Evolutionary conservation across 1,140 invertebrate genomes (phyloP), one percentile per base, ranked within the genome.

Genomic region (Drosophila nigromelanica): DNA sequence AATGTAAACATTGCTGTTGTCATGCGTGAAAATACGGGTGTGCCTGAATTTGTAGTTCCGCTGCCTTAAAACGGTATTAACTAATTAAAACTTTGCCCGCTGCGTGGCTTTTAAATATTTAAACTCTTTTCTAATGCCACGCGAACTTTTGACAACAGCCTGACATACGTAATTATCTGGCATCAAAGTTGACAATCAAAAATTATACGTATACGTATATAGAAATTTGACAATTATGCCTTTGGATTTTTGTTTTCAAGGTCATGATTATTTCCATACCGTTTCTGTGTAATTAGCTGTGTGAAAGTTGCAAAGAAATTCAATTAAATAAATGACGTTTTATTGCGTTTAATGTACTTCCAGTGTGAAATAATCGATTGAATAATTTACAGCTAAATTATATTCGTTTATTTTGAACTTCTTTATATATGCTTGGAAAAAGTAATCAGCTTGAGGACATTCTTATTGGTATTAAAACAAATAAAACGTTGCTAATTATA

Each of bases 1-100:
- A 77, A 80, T 85, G 68, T 76, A 77, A 77, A 80, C 80, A 86
- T 71, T 64, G 60, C 61, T 42, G 55, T 69, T 60, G 51, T 50
- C 33, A 37, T 45, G 14, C 47, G 14, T 14, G 11, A n/a, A 27
- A 42, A 27, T 27, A 47, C 27, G 18, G 58, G 54, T 50, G 45
- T 40, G 21, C 58, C 37, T 45, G 15, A 12, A 10, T 35, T 8
- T 7, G 33, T 27, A 27, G 27, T 35, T 11, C 15, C 18, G 33
- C 30, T 2, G 21, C 21, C 21, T n/a, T 27, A 27, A 8, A 58
- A 58, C 33, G 47, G 40, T 40, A 21, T 67, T 67, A 24, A 35
- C 11, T 48, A 67, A 54, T 73, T 67, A 60, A 39, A 73, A 68
- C 14, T 47, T 67, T 47, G 11, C 1, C 18, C 56, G 24, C 45